Evolutionary conservation across 1,140 invertebrate genomes (phyloP).

Genomic region (Chrysopa pallens): DNA sequence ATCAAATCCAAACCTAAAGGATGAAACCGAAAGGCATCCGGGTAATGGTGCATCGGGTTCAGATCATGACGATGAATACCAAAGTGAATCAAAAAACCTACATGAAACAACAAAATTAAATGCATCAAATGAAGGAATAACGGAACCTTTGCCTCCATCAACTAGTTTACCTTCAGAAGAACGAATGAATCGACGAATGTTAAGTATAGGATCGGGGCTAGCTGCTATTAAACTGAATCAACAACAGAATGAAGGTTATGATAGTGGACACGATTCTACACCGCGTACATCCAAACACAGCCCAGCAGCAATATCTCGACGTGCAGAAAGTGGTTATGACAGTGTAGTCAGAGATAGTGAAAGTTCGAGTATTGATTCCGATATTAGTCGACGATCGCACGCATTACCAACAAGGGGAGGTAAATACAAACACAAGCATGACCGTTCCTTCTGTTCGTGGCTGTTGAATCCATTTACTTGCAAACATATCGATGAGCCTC

Average conservation of each 20-base stretch:
- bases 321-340: conserved; percentile 75
- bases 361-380: conserved; percentile 65
- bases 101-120: conserved; percentile 2
- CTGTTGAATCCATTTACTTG: conserved; percentile 46
- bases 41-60: conserved; percentile 46
- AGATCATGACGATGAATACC: conserved; percentile 34
- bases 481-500: conserved; percentile 40
- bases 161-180: conserved; percentile 30
- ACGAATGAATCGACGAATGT: conserved; percentile 30
- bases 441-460: conserved; percentile 41
- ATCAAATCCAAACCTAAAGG: conserved; percentile 72
- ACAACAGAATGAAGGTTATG: conserved; percentile 47
- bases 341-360: conserved; percentile 72
- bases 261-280: conserved; percentile 59
- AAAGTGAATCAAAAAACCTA: conserved; percentile 19
- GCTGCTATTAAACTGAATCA: conserved; percentile 27
- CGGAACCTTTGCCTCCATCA: conserved; percentile 27
- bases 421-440: conserved; percentile 30
- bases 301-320: conserved; percentile 46
- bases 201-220: conserved; percentile 34
- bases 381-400: conserved; percentile 45
- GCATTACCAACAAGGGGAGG: conserved; percentile 36
- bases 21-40: conserved; percentile 44
- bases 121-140: conserved; percentile 5
- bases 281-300: conserved; percentile 61